Evolutionary conservation across 2,888 invertebrate genomes (phyloP).

Genomic region (Dasysyrphus albostriatus): DNA sequence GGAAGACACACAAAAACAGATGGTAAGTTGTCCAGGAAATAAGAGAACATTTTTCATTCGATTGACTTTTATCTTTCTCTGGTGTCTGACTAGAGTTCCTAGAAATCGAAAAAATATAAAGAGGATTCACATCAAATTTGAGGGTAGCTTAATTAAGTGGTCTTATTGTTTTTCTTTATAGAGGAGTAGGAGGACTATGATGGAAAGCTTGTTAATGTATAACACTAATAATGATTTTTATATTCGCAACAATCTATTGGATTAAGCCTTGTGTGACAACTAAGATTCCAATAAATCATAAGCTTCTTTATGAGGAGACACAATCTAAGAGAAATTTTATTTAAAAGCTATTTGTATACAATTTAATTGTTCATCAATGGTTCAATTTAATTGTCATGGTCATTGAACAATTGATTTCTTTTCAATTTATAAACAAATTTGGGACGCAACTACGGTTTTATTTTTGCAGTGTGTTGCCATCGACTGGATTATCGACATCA

Average conservation of each 20-base stretch:
- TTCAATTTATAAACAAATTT: too few species aligned
- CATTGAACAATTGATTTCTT: not conserved
- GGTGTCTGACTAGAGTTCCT: constrained; percentile 1
- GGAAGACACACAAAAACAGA: not conserved
- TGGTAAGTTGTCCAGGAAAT: constrained; percentile 2
- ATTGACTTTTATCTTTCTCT: constrained; percentile 20
- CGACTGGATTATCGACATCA: not conserved
- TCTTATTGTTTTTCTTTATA: not conserved
- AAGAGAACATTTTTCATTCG: not conserved
- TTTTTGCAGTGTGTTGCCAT: not conserved
- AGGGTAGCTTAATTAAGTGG: not conserved
- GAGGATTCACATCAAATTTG: not conserved
- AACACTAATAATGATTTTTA: too few species aligned
- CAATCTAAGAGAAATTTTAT: not conserved
- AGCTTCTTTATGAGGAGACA: too few species aligned
- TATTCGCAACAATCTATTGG: too few species aligned
- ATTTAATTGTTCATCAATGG: not conserved
- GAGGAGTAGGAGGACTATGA: too few species aligned
- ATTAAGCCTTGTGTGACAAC: too few species aligned
- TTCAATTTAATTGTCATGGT: not conserved
- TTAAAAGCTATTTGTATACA: not conserved
- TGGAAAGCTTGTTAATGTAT: too few species aligned
- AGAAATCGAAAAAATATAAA: not conserved
- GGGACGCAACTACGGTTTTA: not conserved
- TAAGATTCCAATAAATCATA: too few species aligned